Base-by-base conservation (phyloP, 2,888 invertebrate genomes). In the Pardosa pseudoannulata region DNA sequence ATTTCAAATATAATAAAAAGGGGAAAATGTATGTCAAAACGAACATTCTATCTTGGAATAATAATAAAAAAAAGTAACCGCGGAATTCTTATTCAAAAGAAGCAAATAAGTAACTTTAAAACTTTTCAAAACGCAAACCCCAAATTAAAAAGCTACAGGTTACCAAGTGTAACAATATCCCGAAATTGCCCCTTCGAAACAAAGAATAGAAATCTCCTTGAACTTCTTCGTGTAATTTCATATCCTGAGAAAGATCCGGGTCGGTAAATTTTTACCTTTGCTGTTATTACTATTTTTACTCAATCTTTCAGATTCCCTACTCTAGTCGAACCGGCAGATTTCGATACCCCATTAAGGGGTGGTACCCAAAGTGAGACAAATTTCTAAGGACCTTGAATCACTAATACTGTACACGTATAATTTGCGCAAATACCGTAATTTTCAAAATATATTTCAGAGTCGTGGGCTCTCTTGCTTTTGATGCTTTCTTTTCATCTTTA, bases 241-340 rank as follows among this genome's bases (percentile, higher is more conserved):
- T 82, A 82, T 75, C 82, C 76, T 76, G 71, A 82, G 82, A 56
- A 64, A 82, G 82, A 82, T 82, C 82, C 82, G 82, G 82, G 76
- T 71, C 31, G 75, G 75, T 56, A 75, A 71, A 76, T 75, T 82
- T 82, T 82, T 82, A 75, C 82, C 82, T 76, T 76, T 75, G 74
- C 75, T 76, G 82, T 82, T 82, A 82, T 82, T 82, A 82, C 82
- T 82, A 82, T 76, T 82, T 82, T 82, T 82, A 82, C 76, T 82
- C 82, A 82, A 76, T 82, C 82, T 82, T 82, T 76, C 70, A 71
- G 76, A 71, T 82, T 82, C 82, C 75, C 75, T 50, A 67, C 72
- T 46, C 50, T 73, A 68, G 65, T 72, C 74, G 68, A 72, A 29
- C 39, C 46, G 29, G 39, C 46, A 32, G 68, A 68, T 56, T 74